Conservation (phyloP, 2,113 vertebrate species). For the Pyxicephalus adspersus region DNA sequence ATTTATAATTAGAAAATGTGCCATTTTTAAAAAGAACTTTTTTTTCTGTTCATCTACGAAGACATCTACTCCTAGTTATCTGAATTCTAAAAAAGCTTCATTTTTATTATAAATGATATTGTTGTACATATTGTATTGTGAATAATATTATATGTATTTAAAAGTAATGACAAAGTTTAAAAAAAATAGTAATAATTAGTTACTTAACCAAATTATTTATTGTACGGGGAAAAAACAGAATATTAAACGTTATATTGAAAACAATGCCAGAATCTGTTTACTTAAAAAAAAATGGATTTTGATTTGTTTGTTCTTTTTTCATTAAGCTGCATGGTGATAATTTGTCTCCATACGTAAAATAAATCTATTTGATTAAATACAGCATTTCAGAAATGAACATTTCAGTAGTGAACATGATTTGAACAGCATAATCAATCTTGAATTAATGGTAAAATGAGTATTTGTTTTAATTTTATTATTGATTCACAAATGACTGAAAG, state of each 20-base stretch:
- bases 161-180: slow-evolving; percentile 7
- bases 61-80: slow-evolving; percentile 84
- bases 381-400: not conserved
- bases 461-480: too few species aligned
- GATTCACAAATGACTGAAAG: too few species aligned
- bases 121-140: slow-evolving; percentile 60
- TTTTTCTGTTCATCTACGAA: slow-evolving; percentile 75
- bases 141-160: not conserved
- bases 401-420: too few species aligned
- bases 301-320: not conserved
- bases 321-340: not conserved
- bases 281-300: not conserved
- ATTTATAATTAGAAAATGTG: slow-evolving; percentile 88
- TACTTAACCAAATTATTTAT: not conserved
- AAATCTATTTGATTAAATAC: not conserved
- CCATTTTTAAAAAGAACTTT: slow-evolving; percentile 85
- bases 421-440: too few species aligned
- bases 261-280: slow-evolving; percentile 9
- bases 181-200: not conserved
- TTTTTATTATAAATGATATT: slow-evolving; percentile 76
- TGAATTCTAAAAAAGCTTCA: slow-evolving; percentile 75
- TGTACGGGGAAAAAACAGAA: not conserved
- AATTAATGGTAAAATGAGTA: too few species aligned
- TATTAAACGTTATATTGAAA: not conserved
- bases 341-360: not conserved